phyloP scores from a whole-genome alignment of 2,797 vertebrate species.

The Heliangelus exortis region DNA sequence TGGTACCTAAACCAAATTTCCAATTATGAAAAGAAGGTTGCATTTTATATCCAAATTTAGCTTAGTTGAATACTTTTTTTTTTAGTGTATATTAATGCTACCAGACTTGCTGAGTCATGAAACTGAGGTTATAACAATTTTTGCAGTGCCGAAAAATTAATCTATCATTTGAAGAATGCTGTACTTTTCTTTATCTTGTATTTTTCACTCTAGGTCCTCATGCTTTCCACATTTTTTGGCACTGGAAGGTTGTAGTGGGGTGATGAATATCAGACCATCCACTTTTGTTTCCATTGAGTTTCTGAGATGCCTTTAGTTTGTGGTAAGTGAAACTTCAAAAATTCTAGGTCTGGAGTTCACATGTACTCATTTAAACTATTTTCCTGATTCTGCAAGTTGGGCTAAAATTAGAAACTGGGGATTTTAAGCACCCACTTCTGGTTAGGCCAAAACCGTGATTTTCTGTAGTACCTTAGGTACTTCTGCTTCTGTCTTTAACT shows the following conservation, averaged over 20 bases:
- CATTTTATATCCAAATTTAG: constrained; percentile 39
- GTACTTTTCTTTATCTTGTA: not conserved
- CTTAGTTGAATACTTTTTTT: constrained; percentile 5
- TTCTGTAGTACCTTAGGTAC: not conserved
- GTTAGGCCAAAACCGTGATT: constrained; percentile 13
- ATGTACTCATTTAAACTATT: not conserved
- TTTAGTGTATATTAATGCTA: constrained; percentile 27
- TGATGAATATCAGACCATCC: not conserved
- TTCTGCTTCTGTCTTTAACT: constrained; percentile 41
- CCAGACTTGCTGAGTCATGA: constrained; percentile 52
- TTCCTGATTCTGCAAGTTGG: not conserved
- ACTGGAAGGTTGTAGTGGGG: not conserved
- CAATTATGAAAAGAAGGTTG: constrained; percentile 23
- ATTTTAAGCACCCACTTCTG: constrained; percentile 48
- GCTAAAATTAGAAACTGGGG: constrained; percentile 27
- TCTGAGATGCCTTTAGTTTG: not conserved
- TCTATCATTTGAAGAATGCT: not conserved
- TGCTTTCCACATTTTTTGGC: not conserved
- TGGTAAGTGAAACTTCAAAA: not conserved
- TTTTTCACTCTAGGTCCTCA: not conserved
- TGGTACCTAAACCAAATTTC: constrained; percentile 2
- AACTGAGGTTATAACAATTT: constrained; percentile 20
- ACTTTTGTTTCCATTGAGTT: not conserved
- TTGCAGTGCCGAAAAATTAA: constrained; percentile 47
- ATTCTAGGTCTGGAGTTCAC: not conserved